A percentile compares a stretch with the other conserved stretches of the same genome.
phyloP scores from a whole-genome alignment of 2,888 invertebrate genomes.

The Idaea dimidiata region DNA sequence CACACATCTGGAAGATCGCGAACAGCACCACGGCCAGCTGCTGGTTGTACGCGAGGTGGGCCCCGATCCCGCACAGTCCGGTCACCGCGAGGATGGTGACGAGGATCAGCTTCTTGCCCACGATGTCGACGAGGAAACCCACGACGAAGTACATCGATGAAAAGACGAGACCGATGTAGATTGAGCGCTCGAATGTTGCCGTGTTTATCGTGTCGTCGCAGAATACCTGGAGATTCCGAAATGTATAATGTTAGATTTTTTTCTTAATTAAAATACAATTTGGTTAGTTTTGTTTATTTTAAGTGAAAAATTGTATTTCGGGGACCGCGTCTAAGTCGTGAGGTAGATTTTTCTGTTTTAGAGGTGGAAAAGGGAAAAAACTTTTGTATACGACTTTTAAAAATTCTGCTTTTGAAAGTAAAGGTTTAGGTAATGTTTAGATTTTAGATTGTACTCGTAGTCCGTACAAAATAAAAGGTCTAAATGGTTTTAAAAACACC shows the following conservation, averaged over 20 bases:
- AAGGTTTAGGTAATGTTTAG: too few species aligned
- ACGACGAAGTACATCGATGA: conserved; percentile 83
- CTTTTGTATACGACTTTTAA: too few species aligned
- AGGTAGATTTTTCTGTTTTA: too few species aligned
- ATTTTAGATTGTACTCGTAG: too few species aligned
- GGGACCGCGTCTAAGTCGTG: too few species aligned
- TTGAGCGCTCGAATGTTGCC: conserved; percentile 83
- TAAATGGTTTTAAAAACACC: too few species aligned
- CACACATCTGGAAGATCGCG: conserved; percentile 77
- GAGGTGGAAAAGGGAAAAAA: too few species aligned
- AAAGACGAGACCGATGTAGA: conserved; percentile 84
- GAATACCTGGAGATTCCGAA: conserved; percentile 31
- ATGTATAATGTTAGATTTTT: neutral
- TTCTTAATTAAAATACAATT: too few species aligned
- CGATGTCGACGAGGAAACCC: conserved; percentile 79
- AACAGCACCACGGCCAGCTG: conserved; percentile 81
- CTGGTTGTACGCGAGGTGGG: conserved; percentile 82
- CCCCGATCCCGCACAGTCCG: conserved; percentile 78
- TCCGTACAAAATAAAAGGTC: too few species aligned
- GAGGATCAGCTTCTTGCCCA: conserved; percentile 80
- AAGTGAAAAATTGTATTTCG: too few species aligned
- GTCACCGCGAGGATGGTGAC: conserved; percentile 72
- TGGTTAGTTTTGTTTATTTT: too few species aligned
- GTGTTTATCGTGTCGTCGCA: conserved; percentile 81
- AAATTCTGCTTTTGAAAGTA: too few species aligned